Conservation (phyloP, 1,140 invertebrate species). For the Capitella teleta region DNA sequence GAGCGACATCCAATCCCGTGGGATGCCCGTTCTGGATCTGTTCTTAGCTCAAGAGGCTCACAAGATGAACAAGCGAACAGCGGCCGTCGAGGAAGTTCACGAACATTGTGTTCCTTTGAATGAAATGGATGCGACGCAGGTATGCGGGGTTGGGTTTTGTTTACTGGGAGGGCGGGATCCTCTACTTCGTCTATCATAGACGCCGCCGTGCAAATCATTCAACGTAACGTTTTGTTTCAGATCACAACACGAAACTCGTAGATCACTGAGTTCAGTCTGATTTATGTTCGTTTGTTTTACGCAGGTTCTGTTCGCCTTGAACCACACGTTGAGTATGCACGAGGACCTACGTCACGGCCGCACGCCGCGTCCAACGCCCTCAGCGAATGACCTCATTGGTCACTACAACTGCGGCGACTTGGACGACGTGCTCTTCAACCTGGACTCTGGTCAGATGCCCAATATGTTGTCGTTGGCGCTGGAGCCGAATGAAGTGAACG, state of each 20-base stretch:
- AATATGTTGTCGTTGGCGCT: background rate
- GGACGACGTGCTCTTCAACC: constrained; percentile 45
- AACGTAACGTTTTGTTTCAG: no score
- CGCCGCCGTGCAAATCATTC: no score
- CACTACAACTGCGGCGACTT: constrained; percentile 51
- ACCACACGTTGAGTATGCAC: constrained; percentile 47
- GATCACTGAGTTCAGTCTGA: no score
- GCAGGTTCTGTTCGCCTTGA: constrained; percentile 50
- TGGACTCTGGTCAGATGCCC: constrained; percentile 41
- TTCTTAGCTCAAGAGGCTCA: constrained; percentile 48
- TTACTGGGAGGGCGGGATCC: background rate
- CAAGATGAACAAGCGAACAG: constrained; percentile 43
- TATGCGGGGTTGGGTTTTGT: constrained; percentile 17
- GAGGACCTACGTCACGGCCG: constrained; percentile 38
- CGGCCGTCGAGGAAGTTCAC: constrained; percentile 48
- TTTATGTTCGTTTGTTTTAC: no score
- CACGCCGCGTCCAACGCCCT: constrained; percentile 24
- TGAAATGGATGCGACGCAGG: constrained; percentile 47
- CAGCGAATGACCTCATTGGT: constrained; percentile 46
- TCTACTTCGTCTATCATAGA: no score
- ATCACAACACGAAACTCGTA: no score
- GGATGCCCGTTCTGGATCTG: constrained; percentile 48
- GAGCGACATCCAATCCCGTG: constrained; percentile 45
- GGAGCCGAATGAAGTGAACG: constrained; percentile 22
- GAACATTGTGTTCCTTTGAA: constrained; percentile 51